phyloP scores from a whole-genome alignment of 2,888 invertebrate genomes.

The Escarpia spicata region DNA sequence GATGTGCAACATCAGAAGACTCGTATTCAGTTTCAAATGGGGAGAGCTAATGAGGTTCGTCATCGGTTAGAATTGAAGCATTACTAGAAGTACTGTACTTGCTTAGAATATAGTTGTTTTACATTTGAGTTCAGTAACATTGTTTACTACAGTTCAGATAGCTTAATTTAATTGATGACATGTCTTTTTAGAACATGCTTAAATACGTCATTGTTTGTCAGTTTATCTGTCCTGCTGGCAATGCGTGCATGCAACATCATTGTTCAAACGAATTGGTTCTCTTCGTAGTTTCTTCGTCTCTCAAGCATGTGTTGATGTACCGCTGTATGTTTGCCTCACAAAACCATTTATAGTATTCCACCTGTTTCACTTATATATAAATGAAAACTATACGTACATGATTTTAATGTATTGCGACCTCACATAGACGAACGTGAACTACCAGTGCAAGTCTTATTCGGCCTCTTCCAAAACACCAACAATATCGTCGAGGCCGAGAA shows the following conservation, averaged over 20 bases:
- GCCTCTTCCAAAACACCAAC: neutral
- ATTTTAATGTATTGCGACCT: neutral
- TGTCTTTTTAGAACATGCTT: too few relatives aligned
- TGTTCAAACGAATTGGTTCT: too few relatives aligned
- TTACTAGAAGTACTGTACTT: too few relatives aligned
- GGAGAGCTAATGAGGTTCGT: slow-evolving; percentile 51
- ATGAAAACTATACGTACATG: neutral
- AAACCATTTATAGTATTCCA: neutral
- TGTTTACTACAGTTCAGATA: too few relatives aligned
- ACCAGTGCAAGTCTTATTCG: neutral
- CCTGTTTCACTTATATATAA: neutral
- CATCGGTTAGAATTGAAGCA: neutral
- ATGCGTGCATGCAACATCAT: too few relatives aligned
- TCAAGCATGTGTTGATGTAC: neutral
- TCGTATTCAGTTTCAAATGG: slow-evolving; percentile 56
- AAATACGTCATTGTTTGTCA: too few relatives aligned
- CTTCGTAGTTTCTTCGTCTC: too few relatives aligned
- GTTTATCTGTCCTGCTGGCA: too few relatives aligned
- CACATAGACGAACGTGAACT: neutral
- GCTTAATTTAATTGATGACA: too few relatives aligned
- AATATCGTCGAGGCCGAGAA: neutral
- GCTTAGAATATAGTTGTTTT: neutral
- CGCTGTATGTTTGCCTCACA: neutral
- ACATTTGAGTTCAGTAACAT: slow-evolving; percentile 17
- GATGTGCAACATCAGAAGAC: slow-evolving; percentile 55